phyloP scores from a whole-genome alignment of 2,888 invertebrate genomes.

The Xestia ashworthii region DNA sequence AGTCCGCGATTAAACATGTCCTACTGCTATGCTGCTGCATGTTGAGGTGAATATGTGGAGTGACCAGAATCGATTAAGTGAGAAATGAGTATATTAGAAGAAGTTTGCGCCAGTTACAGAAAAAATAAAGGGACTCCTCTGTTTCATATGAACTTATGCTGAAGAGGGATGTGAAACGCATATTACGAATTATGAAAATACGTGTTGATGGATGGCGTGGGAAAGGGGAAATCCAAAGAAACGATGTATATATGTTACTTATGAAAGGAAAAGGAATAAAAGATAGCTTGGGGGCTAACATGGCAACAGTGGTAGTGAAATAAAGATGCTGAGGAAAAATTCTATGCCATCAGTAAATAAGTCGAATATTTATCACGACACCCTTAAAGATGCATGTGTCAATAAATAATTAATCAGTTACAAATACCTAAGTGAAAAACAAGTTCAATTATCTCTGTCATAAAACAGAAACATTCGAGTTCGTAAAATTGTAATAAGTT shows the following conservation, averaged over 20 bases:
- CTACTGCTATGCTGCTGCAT: too few species aligned
- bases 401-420: constrained; percentile 3
- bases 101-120: too few species aligned
- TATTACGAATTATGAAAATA: neutral
- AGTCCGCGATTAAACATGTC: neutral
- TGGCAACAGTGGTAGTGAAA: neutral
- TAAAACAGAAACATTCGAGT: constrained; percentile 18
- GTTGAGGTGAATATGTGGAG: too few species aligned
- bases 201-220: neutral
- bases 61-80: too few species aligned
- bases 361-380: too few species aligned
- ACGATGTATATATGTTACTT: too few species aligned
- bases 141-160: neutral
- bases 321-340: neutral
- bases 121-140: too few species aligned
- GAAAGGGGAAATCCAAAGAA: neutral
- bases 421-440: neutral
- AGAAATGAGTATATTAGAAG: too few species aligned
- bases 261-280: neutral
- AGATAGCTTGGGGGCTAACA: neutral
- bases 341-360: neutral
- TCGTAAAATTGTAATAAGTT: constrained; percentile 10
- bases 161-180: neutral
- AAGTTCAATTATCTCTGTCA: constrained; percentile 9
- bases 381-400: too few species aligned